These are phyloP conservation scores for Odontamblyopus lacepedii DNA, from an alignment of 2,797 vertebrate species.

Conservation along the genomic window DNA sequence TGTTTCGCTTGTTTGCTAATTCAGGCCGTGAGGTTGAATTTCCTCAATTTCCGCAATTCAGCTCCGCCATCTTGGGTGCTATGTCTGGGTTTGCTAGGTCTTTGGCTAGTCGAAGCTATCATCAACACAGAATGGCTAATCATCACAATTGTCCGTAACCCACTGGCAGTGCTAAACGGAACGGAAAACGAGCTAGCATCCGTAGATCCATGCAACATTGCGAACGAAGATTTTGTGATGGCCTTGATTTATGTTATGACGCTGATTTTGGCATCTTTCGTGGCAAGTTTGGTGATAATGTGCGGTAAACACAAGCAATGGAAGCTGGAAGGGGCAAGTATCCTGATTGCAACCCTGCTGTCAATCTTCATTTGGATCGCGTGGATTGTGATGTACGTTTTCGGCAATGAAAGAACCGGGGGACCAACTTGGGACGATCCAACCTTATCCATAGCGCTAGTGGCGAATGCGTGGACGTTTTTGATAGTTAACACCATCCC, in stretches of 20 bases:
- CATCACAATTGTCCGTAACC: constrained; percentile 83
- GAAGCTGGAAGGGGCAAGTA: constrained; percentile 77
- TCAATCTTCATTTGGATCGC: constrained; percentile 88
- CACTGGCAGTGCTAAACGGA: background rate
- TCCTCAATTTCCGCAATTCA: constrained; percentile 73
- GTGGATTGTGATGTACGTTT: constrained; percentile 92
- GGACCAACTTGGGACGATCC: constrained; percentile 86
- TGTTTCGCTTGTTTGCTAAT: constrained; percentile 90
- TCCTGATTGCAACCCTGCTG: constrained; percentile 75
- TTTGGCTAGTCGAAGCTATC: constrained; percentile 88
- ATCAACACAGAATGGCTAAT: constrained; percentile 95
- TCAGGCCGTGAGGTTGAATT: constrained; percentile 83
- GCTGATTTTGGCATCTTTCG: constrained; percentile 78
- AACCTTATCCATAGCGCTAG: constrained; percentile 88
- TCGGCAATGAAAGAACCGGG: constrained; percentile 74
- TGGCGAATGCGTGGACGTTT: constrained; percentile 87
- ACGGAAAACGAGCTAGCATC: background rate
- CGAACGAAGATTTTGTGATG: constrained; percentile 90
- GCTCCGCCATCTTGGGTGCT: constrained; percentile 80
- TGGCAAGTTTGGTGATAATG: constrained; percentile 74
- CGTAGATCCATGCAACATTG: constrained; percentile 76
- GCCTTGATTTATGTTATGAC: constrained; percentile 91
- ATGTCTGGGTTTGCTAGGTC: constrained; percentile 75
- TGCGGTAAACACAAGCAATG: constrained; percentile 80
- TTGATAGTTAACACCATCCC: constrained; percentile 86